Conservation (phyloP, 53 echinoderm and acorn worm genomes). For the Pentamera pediparva region DNA sequence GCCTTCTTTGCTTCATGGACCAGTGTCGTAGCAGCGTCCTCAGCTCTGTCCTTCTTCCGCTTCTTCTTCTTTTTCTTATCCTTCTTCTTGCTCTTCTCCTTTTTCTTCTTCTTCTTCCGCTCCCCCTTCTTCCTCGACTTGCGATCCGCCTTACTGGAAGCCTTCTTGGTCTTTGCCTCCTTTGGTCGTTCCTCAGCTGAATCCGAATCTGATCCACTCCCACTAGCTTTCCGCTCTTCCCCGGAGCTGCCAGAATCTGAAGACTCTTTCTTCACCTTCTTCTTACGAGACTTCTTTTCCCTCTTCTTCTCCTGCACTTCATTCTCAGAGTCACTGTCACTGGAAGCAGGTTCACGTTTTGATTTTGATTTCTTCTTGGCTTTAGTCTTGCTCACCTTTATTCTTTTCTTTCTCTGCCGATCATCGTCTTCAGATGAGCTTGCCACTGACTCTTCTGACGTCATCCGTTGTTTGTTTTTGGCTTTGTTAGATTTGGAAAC, state of each 20-base stretch:
- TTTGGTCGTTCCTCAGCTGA: too few relatives aligned
- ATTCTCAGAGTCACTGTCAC: conserved; percentile 1
- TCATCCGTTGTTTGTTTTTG: too few relatives aligned
- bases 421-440: too few relatives aligned
- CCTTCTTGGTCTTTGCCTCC: too few relatives aligned
- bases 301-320: background rate
- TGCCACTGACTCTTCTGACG: too few relatives aligned
- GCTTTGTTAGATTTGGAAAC: too few relatives aligned
- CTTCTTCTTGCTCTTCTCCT: conserved; percentile 51
- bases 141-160: background rate
- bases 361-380: background rate
- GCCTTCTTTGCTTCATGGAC: background rate
- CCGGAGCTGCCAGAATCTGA: background rate
- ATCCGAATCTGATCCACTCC: background rate
- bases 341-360: background rate
- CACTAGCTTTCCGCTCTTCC: background rate
- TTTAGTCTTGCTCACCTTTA: background rate
- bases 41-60: conserved; percentile 19
- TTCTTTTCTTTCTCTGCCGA: too few relatives aligned
- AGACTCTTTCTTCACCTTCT: background rate
- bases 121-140: conserved; percentile 21
- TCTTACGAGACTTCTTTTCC: background rate
- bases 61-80: conserved; percentile 40
- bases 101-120: conserved; percentile 52
- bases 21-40: background rate